phyloP scores from a whole-genome alignment of 37 sponge, comb jelly and placozoan genomes.

The Haliclona indistincta region DNA sequence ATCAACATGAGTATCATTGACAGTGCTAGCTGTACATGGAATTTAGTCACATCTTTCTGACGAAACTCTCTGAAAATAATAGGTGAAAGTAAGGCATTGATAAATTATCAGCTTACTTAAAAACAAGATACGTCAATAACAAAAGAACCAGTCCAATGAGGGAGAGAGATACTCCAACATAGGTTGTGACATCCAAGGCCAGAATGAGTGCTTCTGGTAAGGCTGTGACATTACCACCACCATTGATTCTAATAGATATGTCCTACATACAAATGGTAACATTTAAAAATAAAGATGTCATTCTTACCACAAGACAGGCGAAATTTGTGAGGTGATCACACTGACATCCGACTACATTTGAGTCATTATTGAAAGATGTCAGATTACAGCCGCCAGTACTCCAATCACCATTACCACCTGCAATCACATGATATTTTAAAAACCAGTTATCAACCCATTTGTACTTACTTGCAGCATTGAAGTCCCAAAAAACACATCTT shows the following conservation, averaged over 20 bases:
- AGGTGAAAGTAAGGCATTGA: neutral
- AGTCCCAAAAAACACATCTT: constrained; percentile 58
- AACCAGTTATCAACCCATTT: neutral
- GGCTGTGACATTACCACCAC: constrained; percentile 32
- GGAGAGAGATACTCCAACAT: constrained; percentile 42
- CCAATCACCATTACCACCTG: constrained; percentile 47
- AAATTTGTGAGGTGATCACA: constrained; percentile 74
- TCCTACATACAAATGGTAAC: neutral
- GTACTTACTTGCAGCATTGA: constrained; percentile 7
- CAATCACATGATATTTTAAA: neutral
- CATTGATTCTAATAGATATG: constrained; percentile 28
- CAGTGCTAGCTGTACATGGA: constrained; percentile 58
- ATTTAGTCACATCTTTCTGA: constrained; percentile 40
- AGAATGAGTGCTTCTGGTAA: neutral
- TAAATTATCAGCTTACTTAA: constrained; percentile 34
- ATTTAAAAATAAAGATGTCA: neutral
- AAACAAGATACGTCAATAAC: constrained; percentile 36
- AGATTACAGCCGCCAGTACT: constrained; percentile 31
- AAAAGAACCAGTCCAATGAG: constrained; percentile 46
- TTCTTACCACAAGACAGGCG: constrained; percentile 61
- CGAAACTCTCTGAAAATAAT: constrained; percentile 44
- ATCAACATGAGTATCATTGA: constrained; percentile 54
- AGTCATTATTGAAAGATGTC: neutral
- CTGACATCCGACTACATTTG: constrained; percentile 27
- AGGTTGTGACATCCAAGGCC: constrained; percentile 20